phyloP scores from a whole-genome alignment of 1,140 invertebrate genomes.

The Cydia splendana region DNA sequence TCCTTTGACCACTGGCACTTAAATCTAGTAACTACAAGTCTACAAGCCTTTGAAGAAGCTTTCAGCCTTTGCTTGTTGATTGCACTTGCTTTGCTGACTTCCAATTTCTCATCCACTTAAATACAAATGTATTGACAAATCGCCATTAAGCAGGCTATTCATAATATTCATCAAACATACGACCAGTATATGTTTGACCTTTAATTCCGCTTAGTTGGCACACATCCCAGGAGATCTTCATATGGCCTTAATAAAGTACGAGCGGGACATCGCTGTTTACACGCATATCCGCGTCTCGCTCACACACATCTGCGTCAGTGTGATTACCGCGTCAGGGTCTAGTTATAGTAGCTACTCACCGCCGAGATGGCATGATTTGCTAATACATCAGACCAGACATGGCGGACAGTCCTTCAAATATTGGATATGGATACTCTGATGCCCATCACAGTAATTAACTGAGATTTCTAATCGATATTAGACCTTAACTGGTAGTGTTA shows the following conservation, averaged over 20 bases:
- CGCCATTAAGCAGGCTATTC: background rate
- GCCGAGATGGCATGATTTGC: background rate
- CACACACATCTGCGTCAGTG: no score
- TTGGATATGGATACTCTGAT: slow-evolving; percentile 8
- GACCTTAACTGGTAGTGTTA: background rate
- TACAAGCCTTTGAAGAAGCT: background rate
- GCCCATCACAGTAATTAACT: slow-evolving; percentile 6
- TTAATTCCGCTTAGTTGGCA: no score
- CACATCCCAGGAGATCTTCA: no score
- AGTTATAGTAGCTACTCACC: background rate
- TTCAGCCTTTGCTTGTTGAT: background rate
- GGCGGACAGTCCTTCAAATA: slow-evolving; percentile 6
- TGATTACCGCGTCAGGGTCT: background rate
- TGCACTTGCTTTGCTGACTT: background rate
- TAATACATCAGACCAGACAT: background rate
- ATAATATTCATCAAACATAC: background rate
- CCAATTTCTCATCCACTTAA: slow-evolving; percentile 1
- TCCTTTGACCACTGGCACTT: no score
- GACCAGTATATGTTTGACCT: background rate
- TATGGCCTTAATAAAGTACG: no score
- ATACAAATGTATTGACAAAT: background rate
- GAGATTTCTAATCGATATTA: background rate
- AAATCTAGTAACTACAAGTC: no score
- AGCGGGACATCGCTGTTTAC: no score
- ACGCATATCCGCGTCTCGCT: no score